These are phyloP conservation scores for Hirudinaria manillensis DNA, from an alignment of 2,888 invertebrate genomes.

Conservation along the genomic window DNA sequence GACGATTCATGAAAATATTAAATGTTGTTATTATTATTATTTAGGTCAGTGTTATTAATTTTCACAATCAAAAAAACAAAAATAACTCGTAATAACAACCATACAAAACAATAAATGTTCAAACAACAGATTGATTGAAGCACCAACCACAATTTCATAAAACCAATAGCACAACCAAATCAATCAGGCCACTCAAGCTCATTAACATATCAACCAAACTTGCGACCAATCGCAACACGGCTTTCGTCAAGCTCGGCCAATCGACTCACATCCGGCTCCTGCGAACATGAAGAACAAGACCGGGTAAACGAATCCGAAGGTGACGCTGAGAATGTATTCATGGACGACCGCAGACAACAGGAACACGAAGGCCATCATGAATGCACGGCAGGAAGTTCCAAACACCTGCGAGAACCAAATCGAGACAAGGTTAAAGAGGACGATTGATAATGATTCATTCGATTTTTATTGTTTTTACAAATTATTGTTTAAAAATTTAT, in stretches of 20 bases:
- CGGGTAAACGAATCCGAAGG: constrained; percentile 81
- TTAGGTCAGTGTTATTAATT: too few species aligned
- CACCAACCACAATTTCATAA: too few species aligned
- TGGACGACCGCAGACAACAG: constrained; percentile 78
- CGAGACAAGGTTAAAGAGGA: background rate
- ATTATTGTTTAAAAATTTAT: background rate
- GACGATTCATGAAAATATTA: too few species aligned
- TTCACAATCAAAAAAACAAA: too few species aligned
- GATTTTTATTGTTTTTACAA: background rate
- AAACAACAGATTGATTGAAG: constrained; percentile 1
- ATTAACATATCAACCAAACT: too few species aligned
- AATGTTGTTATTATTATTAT: too few species aligned
- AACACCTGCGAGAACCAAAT: constrained; percentile 31
- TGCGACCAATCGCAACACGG: background rate
- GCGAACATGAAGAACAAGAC: constrained; percentile 74
- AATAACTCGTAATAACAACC: too few species aligned
- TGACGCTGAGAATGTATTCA: constrained; percentile 74
- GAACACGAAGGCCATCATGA: constrained; percentile 66
- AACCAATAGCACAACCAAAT: background rate
- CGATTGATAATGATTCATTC: too few species aligned
- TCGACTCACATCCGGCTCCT: constrained; percentile 60
- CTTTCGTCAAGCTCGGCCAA: background rate
- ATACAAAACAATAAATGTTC: too few species aligned
- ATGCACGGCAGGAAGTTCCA: constrained; percentile 40
- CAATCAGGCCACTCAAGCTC: background rate